Base-by-base conservation (phyloP, 2,113 vertebrate genomes). In the Centropus bengalensis region DNA sequence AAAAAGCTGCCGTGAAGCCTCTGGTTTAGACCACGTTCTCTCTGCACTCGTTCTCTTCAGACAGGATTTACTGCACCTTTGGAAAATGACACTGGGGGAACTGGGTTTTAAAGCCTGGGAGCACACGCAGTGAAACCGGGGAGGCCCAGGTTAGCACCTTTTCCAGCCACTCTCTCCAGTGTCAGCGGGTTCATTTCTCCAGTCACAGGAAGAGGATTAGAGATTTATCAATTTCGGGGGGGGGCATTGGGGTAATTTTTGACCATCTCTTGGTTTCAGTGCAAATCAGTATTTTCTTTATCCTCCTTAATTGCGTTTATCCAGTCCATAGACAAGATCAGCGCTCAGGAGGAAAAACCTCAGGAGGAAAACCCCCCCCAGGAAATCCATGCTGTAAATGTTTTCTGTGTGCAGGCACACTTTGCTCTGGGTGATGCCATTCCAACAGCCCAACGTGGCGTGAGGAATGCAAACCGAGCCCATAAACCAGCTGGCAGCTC, bases 331-430 rank as follows among this genome's bases (percentile, higher is more conserved):
- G n/a, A 40, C 6, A 15, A 52, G 17, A 64, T 64, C 17, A 22
- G 42, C 4, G n/a, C 2, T 7, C 30, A 8, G 40, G 88, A 89
- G n/a, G 42, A 32, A 68, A 91, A 93, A 33, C 6, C 18, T 9
- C 36, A 36, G 36, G 36, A 36, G 36, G 36, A 36, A 36, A 36
- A 36, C 7, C 36, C 36, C 36, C 58, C 30, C 66, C 27, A 32
- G 47, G 52, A 70, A 91, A 82, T 42, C 45, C 49, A 18, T 12
- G 54, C 19, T 79, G 87, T 13, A 14, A 23, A 23, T 33, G 24
- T 64, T 42, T 18, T 18, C 21, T 13, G 24, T 5, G 44, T 14
- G 38, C 0, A 1, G 4, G 9, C 2, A 12, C 11, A 14, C 12
- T 89, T 54, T 67, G 16, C 47, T 84, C 42, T 28, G 32, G 38